Conservation (phyloP, 2,888 invertebrate species). For the Ellobium chinense region DNA sequence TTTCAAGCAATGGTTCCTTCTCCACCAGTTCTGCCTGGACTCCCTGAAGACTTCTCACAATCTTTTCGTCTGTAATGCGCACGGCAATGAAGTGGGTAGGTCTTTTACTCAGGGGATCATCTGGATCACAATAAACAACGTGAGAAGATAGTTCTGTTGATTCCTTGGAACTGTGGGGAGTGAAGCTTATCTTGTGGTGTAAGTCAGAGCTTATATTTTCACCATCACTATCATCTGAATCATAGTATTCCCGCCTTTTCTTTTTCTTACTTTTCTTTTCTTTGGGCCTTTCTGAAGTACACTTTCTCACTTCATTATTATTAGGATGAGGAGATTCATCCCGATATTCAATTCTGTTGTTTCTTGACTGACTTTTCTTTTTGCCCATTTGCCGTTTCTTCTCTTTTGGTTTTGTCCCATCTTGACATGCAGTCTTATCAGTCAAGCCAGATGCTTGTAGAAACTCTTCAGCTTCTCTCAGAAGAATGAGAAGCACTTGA, state of each 20-base stretch:
- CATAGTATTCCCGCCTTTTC: not conserved
- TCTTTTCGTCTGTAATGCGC: conserved; percentile 69
- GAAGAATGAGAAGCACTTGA: not conserved
- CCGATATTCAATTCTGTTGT: too few species aligned
- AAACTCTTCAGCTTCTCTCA: not conserved
- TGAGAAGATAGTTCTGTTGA: not conserved
- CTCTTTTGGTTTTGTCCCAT: not conserved
- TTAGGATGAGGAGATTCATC: not conserved
- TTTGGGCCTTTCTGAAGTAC: not conserved
- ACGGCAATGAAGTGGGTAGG: conserved; percentile 79
- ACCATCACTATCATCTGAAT: not conserved
- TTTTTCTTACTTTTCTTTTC: not conserved
- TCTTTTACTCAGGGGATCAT: conserved; percentile 40
- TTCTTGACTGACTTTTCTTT: too few species aligned
- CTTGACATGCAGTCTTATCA: not conserved
- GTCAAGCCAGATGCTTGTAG: not conserved
- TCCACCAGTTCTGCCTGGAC: conserved; percentile 73
- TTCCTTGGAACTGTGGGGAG: too few species aligned
- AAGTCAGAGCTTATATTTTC: not conserved
- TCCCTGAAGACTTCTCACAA: conserved; percentile 60
- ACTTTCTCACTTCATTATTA: not conserved
- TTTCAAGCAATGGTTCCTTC: conserved; percentile 69
- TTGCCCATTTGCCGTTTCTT: not conserved
- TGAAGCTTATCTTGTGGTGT: too few species aligned
- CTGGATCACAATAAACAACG: not conserved